A percentile compares a stretch with the other conserved stretches of the same genome.
Evolutionary conservation across 2,797 vertebrate species (phyloP).

Genomic region (Choloepus didactylus): DNA sequence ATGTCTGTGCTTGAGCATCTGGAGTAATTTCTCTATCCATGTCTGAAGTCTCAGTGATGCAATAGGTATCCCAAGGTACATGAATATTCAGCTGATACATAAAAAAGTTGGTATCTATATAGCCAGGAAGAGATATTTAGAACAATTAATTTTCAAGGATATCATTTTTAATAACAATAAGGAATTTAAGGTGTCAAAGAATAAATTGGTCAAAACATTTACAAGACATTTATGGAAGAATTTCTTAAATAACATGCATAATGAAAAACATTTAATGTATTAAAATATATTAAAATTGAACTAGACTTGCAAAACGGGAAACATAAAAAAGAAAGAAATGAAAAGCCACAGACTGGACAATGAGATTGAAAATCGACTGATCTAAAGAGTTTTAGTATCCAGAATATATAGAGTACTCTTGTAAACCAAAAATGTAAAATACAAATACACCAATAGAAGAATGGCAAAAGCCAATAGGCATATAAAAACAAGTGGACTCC

Average conservation of each 20-base stretch:
- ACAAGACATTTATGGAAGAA: conserved; percentile 10
- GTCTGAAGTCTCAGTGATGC: not conserved
- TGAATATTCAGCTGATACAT: conserved; percentile 31
- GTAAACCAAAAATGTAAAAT: not conserved
- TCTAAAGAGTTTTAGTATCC: not conserved
- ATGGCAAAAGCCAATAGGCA: not conserved
- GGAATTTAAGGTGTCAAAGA: not conserved
- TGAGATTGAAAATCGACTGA: not conserved
- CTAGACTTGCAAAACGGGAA: not conserved
- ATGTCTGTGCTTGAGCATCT: conserved; percentile 31
- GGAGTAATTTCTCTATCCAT: conserved; percentile 29
- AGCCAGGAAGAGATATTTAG: not conserved
- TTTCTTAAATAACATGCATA: not conserved
- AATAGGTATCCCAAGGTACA: not conserved
- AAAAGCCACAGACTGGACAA: not conserved
- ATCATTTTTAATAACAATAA: conserved; percentile 38
- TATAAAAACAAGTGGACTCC: not conserved
- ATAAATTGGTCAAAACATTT: conserved; percentile 9
- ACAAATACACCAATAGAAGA: not conserved
- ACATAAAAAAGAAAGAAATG: conserved; percentile 2
- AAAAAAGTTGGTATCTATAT: not conserved
- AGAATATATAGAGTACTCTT: not conserved
- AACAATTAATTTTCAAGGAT: conserved; percentile 59
- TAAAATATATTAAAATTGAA: conserved; percentile 55
- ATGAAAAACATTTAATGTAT: conserved; percentile 42